Evolutionary conservation across 1,140 invertebrate genomes (phyloP), one percentile per base, ranked within the genome.

Genomic region (Solenopsis fugax): DNA sequence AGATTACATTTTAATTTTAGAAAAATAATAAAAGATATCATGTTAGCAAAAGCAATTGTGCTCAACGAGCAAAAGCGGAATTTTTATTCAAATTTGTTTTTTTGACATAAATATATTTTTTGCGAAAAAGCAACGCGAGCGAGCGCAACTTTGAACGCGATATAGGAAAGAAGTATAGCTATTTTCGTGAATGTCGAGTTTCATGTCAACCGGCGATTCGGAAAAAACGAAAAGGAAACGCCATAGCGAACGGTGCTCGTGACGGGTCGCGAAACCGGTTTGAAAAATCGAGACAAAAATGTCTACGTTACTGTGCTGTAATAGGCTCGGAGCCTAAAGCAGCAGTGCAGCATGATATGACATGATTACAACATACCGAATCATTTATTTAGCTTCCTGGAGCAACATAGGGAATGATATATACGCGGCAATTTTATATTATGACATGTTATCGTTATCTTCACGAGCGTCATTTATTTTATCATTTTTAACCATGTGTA

Each of bases 131-230:
- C 13, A 29, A 52, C 10, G 29, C 18, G 18, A 6, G 45, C 29
- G 2, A 34, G 5, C 9, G 10, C 18, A 52, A 65, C 41, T 65
- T 65, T 65, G 45, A 18, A 37, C 29, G 18, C 37, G 13, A 4
- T 24, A 10, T 50, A 64, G 21, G 56, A 77, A 77, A 65, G 45
- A 78, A 78, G 18, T 34, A 5, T 65, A 62, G 62, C 34, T 29
- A 50, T 64, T 65, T 65, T 78, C 13, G 29, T 78, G n/a, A 60
- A 65, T 50, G 45, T 78, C 37, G 16, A 45, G 18, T 80, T 80
- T 80, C 54, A 80, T 7, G 62, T 21, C 77, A 67, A 64, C 48
- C 21, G n/a, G 2, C 18, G 9, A 29, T 37, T 65, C 48, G 24
- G 13, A 67, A 67, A 67, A 54, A 52, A 41, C 13, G n/a, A 54